These are phyloP conservation scores for Sphyrna mokarran DNA, from an alignment of 2,113 vertebrate genomes.

Conservation along the genomic window DNA sequence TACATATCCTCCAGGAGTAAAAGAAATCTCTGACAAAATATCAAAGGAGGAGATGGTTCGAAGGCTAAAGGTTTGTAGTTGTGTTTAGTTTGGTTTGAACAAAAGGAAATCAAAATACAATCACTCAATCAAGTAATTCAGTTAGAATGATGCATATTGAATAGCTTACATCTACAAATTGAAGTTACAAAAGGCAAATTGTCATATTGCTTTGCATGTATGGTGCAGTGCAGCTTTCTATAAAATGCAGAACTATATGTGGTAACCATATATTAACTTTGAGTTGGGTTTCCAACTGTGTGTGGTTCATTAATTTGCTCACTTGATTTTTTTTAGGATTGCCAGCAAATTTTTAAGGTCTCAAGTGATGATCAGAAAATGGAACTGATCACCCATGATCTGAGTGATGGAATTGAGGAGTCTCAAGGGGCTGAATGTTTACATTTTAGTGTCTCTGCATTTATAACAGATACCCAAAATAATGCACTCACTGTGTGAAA, in stretches of 20 bases:
- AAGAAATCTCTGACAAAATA: slow-evolving; percentile 99
- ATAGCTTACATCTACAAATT: not conserved
- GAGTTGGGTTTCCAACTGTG: not conserved
- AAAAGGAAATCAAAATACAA: not conserved
- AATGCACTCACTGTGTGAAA: not conserved
- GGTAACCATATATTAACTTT: not conserved
- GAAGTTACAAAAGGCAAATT: not conserved
- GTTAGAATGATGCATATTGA: not conserved
- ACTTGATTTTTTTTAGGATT: not conserved
- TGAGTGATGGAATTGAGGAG: not conserved
- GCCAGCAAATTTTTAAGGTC: not conserved
- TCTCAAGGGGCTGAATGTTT: not conserved
- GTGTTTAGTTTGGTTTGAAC: not conserved
- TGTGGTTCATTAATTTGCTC: not conserved
- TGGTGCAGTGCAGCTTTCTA: not conserved
- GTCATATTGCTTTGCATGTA: not conserved
- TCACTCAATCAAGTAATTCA: not conserved
- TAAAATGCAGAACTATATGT: not conserved
- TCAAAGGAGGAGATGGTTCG: slow-evolving; percentile 99
- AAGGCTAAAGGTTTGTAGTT: slow-evolving; percentile 71
- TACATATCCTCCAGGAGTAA: slow-evolving; percentile 96
- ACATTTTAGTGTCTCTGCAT: not conserved
- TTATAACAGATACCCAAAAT: not conserved
- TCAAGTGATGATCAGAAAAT: not conserved
- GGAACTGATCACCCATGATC: not conserved